phyloP scores from a whole-genome alignment of 64 coral and sea anemone species.

The Anthopleura sola region DNA sequence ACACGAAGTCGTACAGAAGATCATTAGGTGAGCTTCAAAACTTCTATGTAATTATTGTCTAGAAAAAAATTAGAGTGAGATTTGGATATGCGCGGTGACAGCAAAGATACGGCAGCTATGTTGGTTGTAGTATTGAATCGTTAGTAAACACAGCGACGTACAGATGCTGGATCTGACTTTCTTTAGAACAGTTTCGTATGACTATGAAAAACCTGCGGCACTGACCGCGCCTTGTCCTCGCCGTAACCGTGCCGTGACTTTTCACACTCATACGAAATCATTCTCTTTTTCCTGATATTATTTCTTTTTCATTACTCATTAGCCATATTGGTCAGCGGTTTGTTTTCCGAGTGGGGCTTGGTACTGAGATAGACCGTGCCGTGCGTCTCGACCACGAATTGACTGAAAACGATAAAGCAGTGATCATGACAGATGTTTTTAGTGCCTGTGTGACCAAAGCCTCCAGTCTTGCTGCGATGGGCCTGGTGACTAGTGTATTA shows the following conservation, averaged over 20 bases:
- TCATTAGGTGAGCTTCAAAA: constrained; percentile 60
- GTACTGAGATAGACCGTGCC: constrained; percentile 85
- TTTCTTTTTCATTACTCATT: background rate
- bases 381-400: constrained; percentile 87
- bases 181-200: too few species aligned
- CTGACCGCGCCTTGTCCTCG: too few species aligned
- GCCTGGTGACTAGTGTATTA: constrained; percentile 77
- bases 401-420: constrained; percentile 63
- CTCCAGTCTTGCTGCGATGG: constrained; percentile 61
- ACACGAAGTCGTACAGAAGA: constrained; percentile 88
- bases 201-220: too few species aligned
- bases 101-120: too few species aligned
- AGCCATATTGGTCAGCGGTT: constrained; percentile 58
- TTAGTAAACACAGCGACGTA: too few species aligned
- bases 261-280: too few species aligned
- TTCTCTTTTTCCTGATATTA: background rate
- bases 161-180: too few species aligned
- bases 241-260: too few species aligned
- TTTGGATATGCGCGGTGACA: too few species aligned
- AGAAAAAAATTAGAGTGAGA: too few species aligned
- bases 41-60: background rate
- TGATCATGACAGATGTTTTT: constrained; percentile 65
- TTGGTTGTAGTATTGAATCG: too few species aligned
- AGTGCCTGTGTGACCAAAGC: constrained; percentile 59
- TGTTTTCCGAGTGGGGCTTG: constrained; percentile 73